Conservation (phyloP, 2,888 invertebrate genomes). For the Trachelus stipa region DNA sequence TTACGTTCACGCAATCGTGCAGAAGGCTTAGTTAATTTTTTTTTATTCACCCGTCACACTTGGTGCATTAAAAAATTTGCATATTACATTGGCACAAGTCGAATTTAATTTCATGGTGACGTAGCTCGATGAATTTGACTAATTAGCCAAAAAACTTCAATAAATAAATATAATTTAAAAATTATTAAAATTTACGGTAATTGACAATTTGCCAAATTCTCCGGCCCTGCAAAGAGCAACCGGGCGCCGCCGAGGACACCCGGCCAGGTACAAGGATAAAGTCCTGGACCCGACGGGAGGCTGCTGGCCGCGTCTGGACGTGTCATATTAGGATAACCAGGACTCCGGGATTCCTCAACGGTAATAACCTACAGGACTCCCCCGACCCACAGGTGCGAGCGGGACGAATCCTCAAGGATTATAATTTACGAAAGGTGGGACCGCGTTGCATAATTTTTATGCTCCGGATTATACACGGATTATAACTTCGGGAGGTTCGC, state of each 20-base stretch:
- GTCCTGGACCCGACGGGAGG: constrained; percentile 37
- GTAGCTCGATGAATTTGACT: no score
- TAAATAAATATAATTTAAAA: no score
- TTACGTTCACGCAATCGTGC: neutral
- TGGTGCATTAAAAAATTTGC: no score
- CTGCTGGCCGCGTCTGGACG: constrained; percentile 33
- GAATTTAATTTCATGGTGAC: no score
- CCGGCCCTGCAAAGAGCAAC: constrained; percentile 30
- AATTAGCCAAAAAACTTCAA: no score
- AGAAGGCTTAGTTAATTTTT: neutral
- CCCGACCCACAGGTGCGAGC: constrained; percentile 18
- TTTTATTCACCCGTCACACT: neutral
- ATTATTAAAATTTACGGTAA: no score
- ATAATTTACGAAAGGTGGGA: constrained; percentile 17
- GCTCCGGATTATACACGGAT: constrained; percentile 21
- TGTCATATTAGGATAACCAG: constrained; percentile 46
- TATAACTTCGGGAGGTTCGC: neutral
- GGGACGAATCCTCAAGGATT: constrained; percentile 11
- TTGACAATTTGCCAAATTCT: neutral
- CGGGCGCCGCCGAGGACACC: constrained; percentile 33
- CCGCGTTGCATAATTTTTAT: constrained; percentile 20
- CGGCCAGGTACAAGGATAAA: constrained; percentile 25
- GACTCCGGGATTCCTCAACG: constrained; percentile 28
- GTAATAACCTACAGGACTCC: neutral
- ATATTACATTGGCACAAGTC: no score